Evolutionary conservation across 2,797 vertebrate genomes (phyloP).

Genomic region (Artibeus lituratus): DNA sequence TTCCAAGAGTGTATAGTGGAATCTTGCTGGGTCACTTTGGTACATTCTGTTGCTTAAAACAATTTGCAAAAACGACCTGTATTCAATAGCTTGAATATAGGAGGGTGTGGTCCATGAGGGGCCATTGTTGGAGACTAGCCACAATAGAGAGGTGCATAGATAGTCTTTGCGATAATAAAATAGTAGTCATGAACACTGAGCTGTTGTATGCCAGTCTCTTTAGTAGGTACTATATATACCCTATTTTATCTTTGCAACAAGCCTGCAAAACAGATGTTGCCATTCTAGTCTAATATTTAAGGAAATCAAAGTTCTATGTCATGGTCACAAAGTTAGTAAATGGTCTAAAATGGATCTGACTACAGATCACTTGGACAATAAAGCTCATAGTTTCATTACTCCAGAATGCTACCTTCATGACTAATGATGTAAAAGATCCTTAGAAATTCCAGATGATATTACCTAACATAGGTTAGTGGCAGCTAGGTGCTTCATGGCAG

Average conservation of each 20-base stretch:
- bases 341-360: neutral
- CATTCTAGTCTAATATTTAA: neutral
- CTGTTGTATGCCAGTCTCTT: neutral
- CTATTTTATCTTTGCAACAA: neutral
- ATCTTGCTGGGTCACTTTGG: neutral
- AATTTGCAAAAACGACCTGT: neutral
- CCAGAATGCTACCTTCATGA: neutral
- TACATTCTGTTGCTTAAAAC: neutral
- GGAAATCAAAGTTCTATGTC: neutral
- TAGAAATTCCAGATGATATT: neutral
- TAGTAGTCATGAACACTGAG: neutral
- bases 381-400: neutral
- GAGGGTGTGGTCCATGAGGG: neutral
- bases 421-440: neutral
- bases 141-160: neutral
- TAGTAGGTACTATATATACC: fast-evolving
- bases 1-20: neutral
- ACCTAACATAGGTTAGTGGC: neutral
- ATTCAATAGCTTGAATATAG: neutral
- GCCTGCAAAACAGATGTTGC: too few species aligned
- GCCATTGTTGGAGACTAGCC: neutral
- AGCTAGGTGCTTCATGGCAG: neutral
- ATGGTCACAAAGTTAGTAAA: neutral
- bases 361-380: neutral
- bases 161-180: neutral